These are phyloP conservation scores for Girardia tigrina DNA, from an alignment of 2,888 invertebrate genomes.

Conservation along the genomic window DNA sequence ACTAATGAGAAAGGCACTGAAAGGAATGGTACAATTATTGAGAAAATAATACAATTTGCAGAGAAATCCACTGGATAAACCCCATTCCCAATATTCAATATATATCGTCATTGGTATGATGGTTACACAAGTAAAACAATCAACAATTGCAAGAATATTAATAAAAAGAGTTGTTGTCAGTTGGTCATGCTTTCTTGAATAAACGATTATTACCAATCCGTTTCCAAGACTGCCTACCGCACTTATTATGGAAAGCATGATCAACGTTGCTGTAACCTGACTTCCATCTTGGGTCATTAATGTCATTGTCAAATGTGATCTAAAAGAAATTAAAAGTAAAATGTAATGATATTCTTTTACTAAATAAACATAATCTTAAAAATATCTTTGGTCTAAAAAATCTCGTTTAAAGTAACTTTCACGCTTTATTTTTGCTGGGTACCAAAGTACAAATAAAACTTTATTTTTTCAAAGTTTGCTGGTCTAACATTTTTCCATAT, in stretches of 20 bases:
- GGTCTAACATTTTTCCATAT: too few relatives aligned
- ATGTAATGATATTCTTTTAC: too few relatives aligned
- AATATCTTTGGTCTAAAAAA: too few relatives aligned
- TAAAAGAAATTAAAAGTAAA: too few relatives aligned
- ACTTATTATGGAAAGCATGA: not conserved
- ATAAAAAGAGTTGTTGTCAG: constrained; percentile 37
- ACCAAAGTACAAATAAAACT: too few relatives aligned
- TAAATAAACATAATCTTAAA: too few relatives aligned
- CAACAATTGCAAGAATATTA: constrained; percentile 34
- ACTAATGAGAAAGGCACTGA: constrained; percentile 44
- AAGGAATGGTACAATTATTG: constrained; percentile 43
- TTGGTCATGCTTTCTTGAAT: constrained; percentile 37
- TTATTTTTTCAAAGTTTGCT: too few relatives aligned
- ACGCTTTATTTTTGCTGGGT: too few relatives aligned
- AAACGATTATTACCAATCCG: constrained; percentile 36
- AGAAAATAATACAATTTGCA: constrained; percentile 42
- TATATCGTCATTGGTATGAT: constrained; percentile 37
- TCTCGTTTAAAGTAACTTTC: too few relatives aligned
- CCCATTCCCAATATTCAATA: constrained; percentile 36
- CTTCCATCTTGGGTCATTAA: not conserved
- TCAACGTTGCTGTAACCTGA: not conserved
- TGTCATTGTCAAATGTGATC: too few relatives aligned
- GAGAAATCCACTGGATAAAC: constrained; percentile 16
- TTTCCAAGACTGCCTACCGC: constrained; percentile 37
- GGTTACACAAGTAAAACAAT: constrained; percentile 36